Evolutionary conservation across 1,140 invertebrate genomes (phyloP).

Genomic region (Mercenaria mercenaria): DNA sequence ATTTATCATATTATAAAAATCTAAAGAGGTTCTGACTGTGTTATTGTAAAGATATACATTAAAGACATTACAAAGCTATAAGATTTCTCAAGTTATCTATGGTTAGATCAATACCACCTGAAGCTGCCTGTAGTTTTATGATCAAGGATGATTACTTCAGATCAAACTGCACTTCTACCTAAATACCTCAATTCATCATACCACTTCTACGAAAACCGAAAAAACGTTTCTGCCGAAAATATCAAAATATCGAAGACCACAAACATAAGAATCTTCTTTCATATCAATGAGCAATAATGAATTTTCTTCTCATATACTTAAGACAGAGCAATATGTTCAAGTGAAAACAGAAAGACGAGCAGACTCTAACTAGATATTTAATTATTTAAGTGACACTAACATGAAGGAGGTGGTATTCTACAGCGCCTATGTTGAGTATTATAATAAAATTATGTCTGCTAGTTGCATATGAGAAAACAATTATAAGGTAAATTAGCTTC

Average conservation of each 20-base stretch:
- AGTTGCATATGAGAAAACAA: background rate
- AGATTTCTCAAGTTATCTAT: background rate
- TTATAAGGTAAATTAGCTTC: background rate
- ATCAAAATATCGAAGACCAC: background rate
- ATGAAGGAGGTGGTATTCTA: background rate
- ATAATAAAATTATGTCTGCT: background rate
- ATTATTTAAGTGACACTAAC: conserved; percentile 14
- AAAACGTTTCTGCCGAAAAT: too few relatives aligned
- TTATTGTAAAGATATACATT: background rate
- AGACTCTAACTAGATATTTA: conserved; percentile 7
- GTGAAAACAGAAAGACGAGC: background rate
- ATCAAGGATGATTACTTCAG: background rate
- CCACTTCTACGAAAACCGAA: too few relatives aligned
- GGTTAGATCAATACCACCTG: background rate
- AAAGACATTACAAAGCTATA: background rate
- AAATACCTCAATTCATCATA: background rate
- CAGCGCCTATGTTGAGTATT: background rate
- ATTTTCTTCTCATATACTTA: background rate
- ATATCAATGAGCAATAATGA: background rate
- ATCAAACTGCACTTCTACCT: conserved; percentile 1
- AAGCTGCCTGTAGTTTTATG: background rate
- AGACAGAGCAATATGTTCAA: background rate
- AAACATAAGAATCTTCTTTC: background rate
- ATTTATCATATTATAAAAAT: too few relatives aligned
- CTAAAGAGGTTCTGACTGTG: background rate